phyloP scores from a whole-genome alignment of 2,113 vertebrate genomes.

The Athene noctua region DNA sequence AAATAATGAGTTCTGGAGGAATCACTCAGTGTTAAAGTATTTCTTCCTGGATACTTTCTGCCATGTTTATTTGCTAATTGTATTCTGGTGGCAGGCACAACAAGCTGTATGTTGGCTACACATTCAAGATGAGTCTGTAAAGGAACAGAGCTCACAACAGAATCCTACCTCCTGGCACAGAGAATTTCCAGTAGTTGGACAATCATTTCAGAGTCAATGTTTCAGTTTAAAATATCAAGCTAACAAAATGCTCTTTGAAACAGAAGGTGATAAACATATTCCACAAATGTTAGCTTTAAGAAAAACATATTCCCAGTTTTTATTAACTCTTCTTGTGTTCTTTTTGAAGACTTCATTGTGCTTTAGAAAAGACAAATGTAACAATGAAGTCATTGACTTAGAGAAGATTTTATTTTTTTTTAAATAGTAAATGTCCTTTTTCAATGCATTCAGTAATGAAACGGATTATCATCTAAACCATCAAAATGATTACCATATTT shows the following conservation, averaged over 20 bases:
- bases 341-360: not conserved
- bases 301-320: not conserved
- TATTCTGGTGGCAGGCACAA: not conserved
- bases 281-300: not conserved
- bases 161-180: not conserved
- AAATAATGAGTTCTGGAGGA: constrained; percentile 18
- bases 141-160: not conserved
- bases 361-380: not conserved
- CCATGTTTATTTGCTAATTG: not conserved
- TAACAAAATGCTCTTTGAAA: not conserved
- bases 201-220: not conserved
- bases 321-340: not conserved
- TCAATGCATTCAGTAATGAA: not conserved
- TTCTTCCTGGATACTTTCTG: not conserved
- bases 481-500: not conserved
- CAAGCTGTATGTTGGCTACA: not conserved
- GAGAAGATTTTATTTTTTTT: not conserved
- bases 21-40: not conserved
- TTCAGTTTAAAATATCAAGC: not conserved
- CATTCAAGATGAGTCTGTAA: not conserved
- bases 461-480: not conserved
- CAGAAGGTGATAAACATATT: not conserved
- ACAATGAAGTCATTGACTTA: not conserved
- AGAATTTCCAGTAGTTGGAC: not conserved
- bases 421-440: not conserved